Evolutionary conservation across 2,113 vertebrate genomes (phyloP), one percentile per base, ranked within the genome.

Genomic region (Aleadryas rufinucha): DNA sequence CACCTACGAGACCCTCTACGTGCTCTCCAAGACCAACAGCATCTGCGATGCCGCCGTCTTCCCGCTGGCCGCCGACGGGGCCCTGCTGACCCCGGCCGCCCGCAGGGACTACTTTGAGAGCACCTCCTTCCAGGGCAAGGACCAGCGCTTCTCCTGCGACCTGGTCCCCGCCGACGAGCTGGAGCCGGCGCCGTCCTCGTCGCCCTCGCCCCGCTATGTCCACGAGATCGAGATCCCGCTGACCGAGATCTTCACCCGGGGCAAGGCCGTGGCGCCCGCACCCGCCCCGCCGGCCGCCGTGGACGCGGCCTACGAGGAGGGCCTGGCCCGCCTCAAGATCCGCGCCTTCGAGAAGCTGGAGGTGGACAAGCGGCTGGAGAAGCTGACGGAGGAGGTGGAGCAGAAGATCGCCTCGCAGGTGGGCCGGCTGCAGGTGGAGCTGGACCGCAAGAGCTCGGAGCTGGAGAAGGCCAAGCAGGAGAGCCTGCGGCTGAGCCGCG

Each of bases 1-100:
- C 98, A 99, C 99, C 19, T 99, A 99, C 50, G 99, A 99, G 98
- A 99, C 99, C 33, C 99, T 99, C 93, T 99, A 99, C 94, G 99
- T 99, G 96, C 98, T 99, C 82, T 99, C 99, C 97, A 99, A 99
- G 92, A 99, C 99, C 95, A 99, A 99, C 98, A 99, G 99, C 93
- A 98, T 99, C 49, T 99, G 99, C 35, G 99, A 99, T 95, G 98
- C 99, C 7, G 98, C 99, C 7, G 98, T 99, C 39, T 99, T 99
- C 95, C 99, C 99, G 41, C 91, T 99, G 95, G 98, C 98, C 26
- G 96, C 99, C 2, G 99, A 99, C 2, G 98, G 98, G 69, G 98
- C 99, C 63, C 96, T 99, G 95, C 81, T 99, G 65, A 98, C 98
- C 0, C 98, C 98, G 1, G 97, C 98, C 1, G 70, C 98, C 7